Percentiles rank a stretch among this genome's conserved stretches.
Conservation (phyloP, 2,113 vertebrate species). For the Amia ocellicauda region DNA sequence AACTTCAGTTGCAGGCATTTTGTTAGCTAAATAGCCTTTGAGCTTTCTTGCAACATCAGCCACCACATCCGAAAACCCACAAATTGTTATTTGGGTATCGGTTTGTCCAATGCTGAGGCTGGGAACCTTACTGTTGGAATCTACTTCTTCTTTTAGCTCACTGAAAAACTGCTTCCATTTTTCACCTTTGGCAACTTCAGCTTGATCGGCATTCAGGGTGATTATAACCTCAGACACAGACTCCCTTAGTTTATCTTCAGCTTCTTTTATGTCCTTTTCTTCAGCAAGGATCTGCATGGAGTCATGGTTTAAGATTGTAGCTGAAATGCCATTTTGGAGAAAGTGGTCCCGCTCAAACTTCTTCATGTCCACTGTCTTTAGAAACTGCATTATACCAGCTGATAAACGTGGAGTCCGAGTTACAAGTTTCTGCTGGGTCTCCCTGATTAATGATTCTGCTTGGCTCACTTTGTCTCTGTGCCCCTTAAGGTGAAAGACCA, state of each 20-base stretch:
- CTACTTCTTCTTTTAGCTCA: constrained; percentile 24
- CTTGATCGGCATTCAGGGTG: constrained; percentile 27
- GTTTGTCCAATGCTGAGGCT: constrained; percentile 26
- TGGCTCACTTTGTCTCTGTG: constrained; percentile 27
- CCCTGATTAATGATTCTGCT: constrained; percentile 29
- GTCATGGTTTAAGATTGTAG: constrained; percentile 22
- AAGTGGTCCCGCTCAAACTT: constrained; percentile 40
- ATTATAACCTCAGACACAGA: constrained; percentile 38
- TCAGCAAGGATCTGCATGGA: constrained; percentile 36
- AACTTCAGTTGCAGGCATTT: constrained; percentile 26
- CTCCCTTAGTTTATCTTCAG: constrained; percentile 31
- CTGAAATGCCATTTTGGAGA: constrained; percentile 27
- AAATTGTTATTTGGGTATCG: constrained; percentile 29
- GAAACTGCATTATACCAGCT: constrained; percentile 24
- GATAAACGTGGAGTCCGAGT: constrained; percentile 31
- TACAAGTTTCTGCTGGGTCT: constrained; percentile 22
- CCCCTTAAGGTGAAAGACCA: constrained; percentile 37
- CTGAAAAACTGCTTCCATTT: constrained; percentile 32
- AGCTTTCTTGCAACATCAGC: constrained; percentile 33
- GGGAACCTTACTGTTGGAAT: constrained; percentile 20
- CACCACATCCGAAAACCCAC: constrained; percentile 38
- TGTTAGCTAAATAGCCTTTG: constrained; percentile 38
- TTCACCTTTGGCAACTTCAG: constrained; percentile 20
- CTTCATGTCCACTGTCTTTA: constrained; percentile 36
- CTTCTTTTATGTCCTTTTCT: constrained; percentile 27